Conservation (phyloP, 2,888 invertebrate genomes). For the Drosophila prolongata region DNA sequence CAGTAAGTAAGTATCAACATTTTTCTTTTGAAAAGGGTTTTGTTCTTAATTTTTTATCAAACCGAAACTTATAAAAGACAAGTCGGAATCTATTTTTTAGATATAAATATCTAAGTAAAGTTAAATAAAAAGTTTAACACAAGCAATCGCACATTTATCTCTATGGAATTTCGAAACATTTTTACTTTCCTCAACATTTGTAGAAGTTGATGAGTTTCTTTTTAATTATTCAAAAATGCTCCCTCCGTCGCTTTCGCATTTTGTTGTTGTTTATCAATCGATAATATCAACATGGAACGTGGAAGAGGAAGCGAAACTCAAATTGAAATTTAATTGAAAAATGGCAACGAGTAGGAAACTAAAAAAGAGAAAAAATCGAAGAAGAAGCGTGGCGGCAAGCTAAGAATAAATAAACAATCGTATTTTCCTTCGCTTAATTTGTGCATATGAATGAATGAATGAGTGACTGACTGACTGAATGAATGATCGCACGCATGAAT, state of each 20-base stretch:
- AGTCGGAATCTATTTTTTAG: too few species aligned
- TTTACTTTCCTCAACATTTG: background rate
- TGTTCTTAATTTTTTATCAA: too few species aligned
- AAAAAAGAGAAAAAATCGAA: constrained; percentile 8
- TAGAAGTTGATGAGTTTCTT: constrained; percentile 1
- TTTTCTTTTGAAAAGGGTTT: too few species aligned
- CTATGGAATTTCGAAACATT: background rate
- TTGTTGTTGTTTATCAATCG: constrained; percentile 22
- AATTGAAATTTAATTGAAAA: constrained; percentile 70
- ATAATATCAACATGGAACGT: constrained; percentile 17
- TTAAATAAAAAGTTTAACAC: too few species aligned
- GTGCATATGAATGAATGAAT: constrained; percentile 64
- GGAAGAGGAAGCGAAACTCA: constrained; percentile 30
- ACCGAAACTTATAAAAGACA: too few species aligned
- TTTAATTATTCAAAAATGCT: constrained; percentile 13
- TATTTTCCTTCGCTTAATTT: constrained; percentile 53
- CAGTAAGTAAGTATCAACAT: too few species aligned
- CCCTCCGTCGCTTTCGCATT: background rate
- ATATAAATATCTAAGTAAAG: too few species aligned
- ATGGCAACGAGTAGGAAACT: constrained; percentile 35
- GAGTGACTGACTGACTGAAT: constrained; percentile 35
- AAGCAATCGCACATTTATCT: too few species aligned
- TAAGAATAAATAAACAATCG: constrained; percentile 67
- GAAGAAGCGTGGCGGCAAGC: constrained; percentile 55
- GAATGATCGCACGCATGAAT: constrained; percentile 72